A percentile compares a stretch with the other conserved stretches of the same genome.
These are phyloP conservation scores for Slavum lentiscoides DNA, from an alignment of 2,888 invertebrate genomes.

Conservation along the genomic window DNA sequence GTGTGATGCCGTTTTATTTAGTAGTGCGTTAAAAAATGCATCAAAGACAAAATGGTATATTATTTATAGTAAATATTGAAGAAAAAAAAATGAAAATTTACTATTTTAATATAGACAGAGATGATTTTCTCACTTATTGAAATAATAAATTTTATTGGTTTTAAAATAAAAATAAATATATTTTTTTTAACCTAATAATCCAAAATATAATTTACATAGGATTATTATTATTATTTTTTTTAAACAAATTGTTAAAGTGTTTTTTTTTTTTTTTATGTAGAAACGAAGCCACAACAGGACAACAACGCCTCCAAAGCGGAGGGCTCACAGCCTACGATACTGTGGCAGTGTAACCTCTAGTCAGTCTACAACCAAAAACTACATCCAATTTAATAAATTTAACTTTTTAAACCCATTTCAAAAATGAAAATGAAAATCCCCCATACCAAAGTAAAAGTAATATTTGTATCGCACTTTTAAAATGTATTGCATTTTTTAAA, in stretches of 20 bases:
- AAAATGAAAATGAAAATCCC: neutral
- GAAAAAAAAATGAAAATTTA: neutral
- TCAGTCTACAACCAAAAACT: slow-evolving; percentile 30
- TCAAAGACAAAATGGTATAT: slow-evolving; percentile 30
- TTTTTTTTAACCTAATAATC: neutral
- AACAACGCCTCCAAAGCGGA: slow-evolving; percentile 73
- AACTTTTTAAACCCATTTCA: neutral
- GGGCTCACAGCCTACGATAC: slow-evolving; percentile 98
- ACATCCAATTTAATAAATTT: slow-evolving; percentile 8
- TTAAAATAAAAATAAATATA: neutral
- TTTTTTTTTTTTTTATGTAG: slow-evolving; percentile 62
- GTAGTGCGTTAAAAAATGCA: slow-evolving; percentile 6
- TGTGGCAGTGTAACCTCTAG: slow-evolving; percentile 96
- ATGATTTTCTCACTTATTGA: neutral
- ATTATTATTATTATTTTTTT: slow-evolving; percentile 1
- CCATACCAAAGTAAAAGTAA: slow-evolving; percentile 6
- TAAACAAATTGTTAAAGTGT: neutral
- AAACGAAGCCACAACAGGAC: slow-evolving; percentile 81
- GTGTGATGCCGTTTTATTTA: slow-evolving; percentile 35
- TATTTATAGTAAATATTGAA: neutral
- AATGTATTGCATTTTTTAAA: slow-evolving; percentile 22
- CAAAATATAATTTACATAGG: too few relatives aligned
- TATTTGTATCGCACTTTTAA: slow-evolving; percentile 34
- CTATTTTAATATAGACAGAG: neutral
- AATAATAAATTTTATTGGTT: neutral